Conservation (phyloP, 2,113 vertebrate genomes). For the Carlito syrichta region DNA sequence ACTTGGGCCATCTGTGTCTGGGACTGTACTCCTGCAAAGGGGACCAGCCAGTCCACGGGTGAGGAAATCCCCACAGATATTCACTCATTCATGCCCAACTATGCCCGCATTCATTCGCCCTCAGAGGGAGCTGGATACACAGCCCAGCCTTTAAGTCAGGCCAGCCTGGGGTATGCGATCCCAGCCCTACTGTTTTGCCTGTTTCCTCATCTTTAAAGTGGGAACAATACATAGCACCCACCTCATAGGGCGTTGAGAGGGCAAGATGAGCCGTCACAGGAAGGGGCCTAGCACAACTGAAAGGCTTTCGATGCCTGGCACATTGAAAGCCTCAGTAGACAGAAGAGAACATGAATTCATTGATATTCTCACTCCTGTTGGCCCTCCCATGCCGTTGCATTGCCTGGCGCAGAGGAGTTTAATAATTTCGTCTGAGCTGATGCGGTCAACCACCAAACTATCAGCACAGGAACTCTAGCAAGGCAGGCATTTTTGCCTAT, state of each 20-base stretch:
- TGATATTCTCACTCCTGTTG: neutral
- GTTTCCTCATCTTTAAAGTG: neutral
- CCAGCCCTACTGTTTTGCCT: neutral
- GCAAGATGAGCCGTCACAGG: neutral
- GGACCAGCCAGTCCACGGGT: neutral
- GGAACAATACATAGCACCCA: neutral
- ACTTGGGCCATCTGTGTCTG: conserved; percentile 88
- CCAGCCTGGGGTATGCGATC: neutral
- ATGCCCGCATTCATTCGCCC: neutral
- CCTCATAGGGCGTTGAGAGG: neutral
- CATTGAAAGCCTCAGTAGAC: neutral
- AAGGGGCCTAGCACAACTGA: neutral
- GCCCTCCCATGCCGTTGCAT: neutral
- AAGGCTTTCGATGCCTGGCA: too few relatives aligned
- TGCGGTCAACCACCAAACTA: too few relatives aligned
- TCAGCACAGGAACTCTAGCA: neutral
- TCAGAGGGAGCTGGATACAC: neutral
- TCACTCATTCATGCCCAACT: neutral
- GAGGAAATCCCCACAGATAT: neutral
- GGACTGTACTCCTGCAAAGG: conserved; percentile 82
- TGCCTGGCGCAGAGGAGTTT: neutral
- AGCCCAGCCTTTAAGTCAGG: neutral
- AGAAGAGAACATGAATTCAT: neutral
- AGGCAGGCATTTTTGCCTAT: neutral
- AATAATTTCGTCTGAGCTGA: neutral